Percentiles rank a stretch among this genome's conserved stretches.
phyloP scores from a whole-genome alignment of 1,140 invertebrate genomes.

The Pseudomyrmex concolor region DNA sequence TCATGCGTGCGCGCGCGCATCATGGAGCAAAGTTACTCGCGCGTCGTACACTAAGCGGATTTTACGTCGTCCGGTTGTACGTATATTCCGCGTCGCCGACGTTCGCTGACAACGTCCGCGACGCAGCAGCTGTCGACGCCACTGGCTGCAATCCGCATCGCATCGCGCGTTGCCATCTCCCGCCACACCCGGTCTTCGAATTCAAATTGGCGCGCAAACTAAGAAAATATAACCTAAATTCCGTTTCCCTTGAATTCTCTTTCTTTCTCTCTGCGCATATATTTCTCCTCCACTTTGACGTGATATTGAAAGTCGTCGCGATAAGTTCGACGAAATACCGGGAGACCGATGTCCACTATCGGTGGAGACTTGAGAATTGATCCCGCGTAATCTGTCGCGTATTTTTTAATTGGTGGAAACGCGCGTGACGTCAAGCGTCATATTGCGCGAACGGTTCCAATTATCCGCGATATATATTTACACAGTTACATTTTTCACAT shows the following conservation, averaged over 20 bases:
- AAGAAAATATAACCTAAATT: conserved; percentile 81
- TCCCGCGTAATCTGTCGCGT: conserved; percentile 28
- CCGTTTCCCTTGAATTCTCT: not conserved
- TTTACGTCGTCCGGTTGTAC: not conserved
- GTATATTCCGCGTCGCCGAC: not conserved
- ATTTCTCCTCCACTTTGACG: too few relatives aligned
- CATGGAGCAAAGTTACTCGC: conserved; percentile 50
- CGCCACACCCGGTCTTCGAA: conserved; percentile 81
- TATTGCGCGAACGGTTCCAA: not conserved
- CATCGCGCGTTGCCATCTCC: conserved; percentile 69
- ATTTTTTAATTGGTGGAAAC: not conserved
- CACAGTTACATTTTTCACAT: not conserved
- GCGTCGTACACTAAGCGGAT: conserved; percentile 69
- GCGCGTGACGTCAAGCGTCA: not conserved
- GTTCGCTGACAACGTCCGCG: not conserved
- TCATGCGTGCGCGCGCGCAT: conserved; percentile 47
- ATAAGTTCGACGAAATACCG: too few relatives aligned
- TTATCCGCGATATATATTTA: not conserved
- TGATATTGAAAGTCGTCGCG: not conserved
- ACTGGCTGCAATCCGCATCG: conserved; percentile 1
- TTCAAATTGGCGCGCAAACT: conserved; percentile 83
- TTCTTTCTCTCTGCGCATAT: not conserved
- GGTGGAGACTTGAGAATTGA: conserved; percentile 12
- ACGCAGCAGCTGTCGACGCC: conserved; percentile 39
- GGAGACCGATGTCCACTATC: too few relatives aligned